Evolutionary conservation across 2,888 invertebrate species (phyloP), one percentile per base, ranked within the genome.

Genomic region (Electrophaes corylata): DNA sequence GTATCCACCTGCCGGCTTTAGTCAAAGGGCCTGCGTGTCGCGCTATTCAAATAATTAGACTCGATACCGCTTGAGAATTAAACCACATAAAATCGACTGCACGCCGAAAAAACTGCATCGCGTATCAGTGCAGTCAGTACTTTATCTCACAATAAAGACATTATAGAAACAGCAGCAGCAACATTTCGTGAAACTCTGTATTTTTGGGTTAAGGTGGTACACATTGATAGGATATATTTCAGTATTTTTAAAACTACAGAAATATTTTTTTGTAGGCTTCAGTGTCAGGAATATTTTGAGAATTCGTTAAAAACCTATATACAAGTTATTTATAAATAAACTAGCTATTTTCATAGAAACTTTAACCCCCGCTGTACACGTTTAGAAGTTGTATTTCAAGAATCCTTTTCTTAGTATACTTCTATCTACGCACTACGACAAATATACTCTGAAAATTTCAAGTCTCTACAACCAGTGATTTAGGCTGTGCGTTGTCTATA

Each of bases 31-130:
- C 60, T 72, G 77, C 78, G 76, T 83, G 84, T 83, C 82, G 85
- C 80, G 83, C 84, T 87, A 86, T 86, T 88, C 89, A 86, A 90
- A 89, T 89, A 90, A 90, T 90, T 88, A 89, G 88, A 81, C 74
- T 73, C 84, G 78, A 84, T 85, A 80, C 80, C 76, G 79, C 83
- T 81, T 73, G 70, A 76, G 83, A 86, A 88, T 88, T 86, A 86
- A 87, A 84, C 86, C 79, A 79, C 88, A 88, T 87, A 83, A 87
- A 88, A 84, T 84, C 79, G 78, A 75, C 73, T 70, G 74, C 70
- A 62, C 60, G 66, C 71, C 59, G 76, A 83, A 86, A 87, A 86
- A 87, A 86, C 79, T 57, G 23, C 37, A 52, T 41, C 26, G 37
- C 40, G 19, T 50, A 58, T 54, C 50, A 51, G 40, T 45, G 12